Percentiles rank a stretch among this genome's conserved stretches.
These are phyloP conservation scores for Athetis lepigone DNA, from an alignment of 2,888 invertebrate species.

Conservation along the genomic window DNA sequence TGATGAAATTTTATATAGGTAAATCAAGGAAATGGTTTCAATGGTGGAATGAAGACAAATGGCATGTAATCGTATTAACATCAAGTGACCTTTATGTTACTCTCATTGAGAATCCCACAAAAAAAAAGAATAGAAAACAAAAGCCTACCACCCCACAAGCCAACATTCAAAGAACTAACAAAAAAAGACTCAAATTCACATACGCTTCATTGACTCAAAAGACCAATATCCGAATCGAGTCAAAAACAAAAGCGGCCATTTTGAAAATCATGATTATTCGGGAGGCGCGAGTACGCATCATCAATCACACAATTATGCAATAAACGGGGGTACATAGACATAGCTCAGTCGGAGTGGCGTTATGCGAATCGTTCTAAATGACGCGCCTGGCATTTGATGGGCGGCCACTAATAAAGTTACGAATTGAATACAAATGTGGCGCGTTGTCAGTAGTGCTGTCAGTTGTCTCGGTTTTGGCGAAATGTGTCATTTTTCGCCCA, in stretches of 20 bases:
- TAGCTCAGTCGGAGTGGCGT: slow-evolving; percentile 33
- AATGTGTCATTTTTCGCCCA: too few relatives aligned
- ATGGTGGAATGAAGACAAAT: background rate
- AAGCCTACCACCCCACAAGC: background rate
- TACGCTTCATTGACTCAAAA: background rate
- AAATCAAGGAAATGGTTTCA: too few relatives aligned
- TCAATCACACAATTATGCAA: slow-evolving; percentile 41
- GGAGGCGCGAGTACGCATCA: slow-evolving; percentile 4
- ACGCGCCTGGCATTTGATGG: slow-evolving; percentile 64
- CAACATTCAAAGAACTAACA: background rate
- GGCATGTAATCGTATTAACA: background rate
- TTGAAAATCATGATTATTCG: slow-evolving; percentile 9
- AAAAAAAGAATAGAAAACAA: background rate
- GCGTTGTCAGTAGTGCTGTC: too few relatives aligned
- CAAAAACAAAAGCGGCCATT: background rate
- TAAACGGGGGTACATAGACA: slow-evolving; percentile 20
- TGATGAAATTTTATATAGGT: too few relatives aligned
- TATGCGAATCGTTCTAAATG: slow-evolving; percentile 50
- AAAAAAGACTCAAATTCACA: background rate
- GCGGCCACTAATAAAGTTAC: slow-evolving; percentile 69
- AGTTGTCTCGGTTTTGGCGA: too few relatives aligned
- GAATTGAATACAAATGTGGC: slow-evolving; percentile 70
- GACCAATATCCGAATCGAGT: background rate
- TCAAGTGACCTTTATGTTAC: background rate
- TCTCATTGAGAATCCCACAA: background rate